Conservation (phyloP, 2,888 invertebrate genomes). For the Frankliniella intonsa region DNA sequence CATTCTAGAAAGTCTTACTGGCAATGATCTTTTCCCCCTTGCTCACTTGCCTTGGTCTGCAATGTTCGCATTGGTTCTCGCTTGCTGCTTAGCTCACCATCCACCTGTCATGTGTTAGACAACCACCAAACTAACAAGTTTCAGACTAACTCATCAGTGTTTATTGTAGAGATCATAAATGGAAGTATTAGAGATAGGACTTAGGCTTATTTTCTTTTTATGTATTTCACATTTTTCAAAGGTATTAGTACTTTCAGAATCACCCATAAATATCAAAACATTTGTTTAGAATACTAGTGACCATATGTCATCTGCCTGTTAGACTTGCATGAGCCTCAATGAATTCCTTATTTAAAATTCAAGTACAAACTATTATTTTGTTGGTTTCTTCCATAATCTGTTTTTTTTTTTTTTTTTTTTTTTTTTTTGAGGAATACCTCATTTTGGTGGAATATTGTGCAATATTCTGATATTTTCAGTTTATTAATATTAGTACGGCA, state of each 20-base stretch:
- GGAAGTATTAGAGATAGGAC: background rate
- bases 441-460: too few species aligned
- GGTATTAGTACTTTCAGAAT: background rate
- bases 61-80: conserved; percentile 22
- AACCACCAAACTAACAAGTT: background rate
- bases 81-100: conserved; percentile 22
- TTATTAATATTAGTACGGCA: background rate
- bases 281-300: background rate
- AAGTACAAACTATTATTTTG: background rate
- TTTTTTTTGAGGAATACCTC: too few species aligned
- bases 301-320: background rate
- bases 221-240: background rate
- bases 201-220: background rate
- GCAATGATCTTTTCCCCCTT: background rate
- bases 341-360: background rate
- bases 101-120: background rate
- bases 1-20: background rate
- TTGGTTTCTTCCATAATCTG: too few species aligned
- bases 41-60: conserved; percentile 22
- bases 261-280: background rate
- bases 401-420: too few species aligned
- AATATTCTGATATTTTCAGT: too few species aligned
- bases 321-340: background rate
- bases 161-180: background rate
- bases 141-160: background rate